A percentile compares a stretch with the other conserved stretches of the same genome.
Evolutionary conservation across 2,113 vertebrate species (phyloP).

Genomic region (Phasianus colchicus): DNA sequence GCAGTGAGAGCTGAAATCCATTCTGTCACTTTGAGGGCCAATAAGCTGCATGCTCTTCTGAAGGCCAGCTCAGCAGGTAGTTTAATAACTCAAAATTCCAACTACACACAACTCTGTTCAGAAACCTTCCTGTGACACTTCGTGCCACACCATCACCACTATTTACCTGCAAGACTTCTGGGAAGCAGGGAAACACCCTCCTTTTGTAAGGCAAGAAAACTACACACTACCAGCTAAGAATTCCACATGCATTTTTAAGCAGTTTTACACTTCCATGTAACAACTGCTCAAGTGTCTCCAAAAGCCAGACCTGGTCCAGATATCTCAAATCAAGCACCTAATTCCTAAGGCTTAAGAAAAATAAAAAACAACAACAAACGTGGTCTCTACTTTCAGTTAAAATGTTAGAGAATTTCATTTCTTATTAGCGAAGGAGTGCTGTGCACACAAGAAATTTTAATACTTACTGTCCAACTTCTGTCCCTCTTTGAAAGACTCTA

Average conservation of each 20-base stretch:
- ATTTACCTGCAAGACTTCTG: background rate
- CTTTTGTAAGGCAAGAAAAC: background rate
- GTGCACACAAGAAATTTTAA: background rate
- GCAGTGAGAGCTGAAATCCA: background rate
- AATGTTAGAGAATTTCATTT: background rate
- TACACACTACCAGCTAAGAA: background rate
- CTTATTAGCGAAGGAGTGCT: background rate
- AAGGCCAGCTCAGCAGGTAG: background rate
- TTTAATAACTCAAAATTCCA: background rate
- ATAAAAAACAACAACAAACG: background rate
- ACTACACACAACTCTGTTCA: fast-evolving
- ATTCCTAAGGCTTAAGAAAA: background rate
- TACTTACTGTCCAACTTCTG: constrained; percentile 90
- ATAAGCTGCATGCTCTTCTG: background rate
- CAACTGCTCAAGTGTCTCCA: background rate
- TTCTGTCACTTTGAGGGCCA: background rate
- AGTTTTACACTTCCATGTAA: background rate
- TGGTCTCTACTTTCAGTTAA: background rate
- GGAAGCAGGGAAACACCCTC: background rate
- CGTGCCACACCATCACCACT: background rate
- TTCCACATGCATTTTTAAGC: background rate
- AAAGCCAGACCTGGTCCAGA: background rate
- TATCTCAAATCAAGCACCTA: background rate
- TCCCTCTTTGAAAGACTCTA: constrained; percentile 88
- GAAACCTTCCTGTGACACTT: background rate